Evolutionary conservation across 2,113 vertebrate species (phyloP).

Genomic region (Triplophysa tibetana): DNA sequence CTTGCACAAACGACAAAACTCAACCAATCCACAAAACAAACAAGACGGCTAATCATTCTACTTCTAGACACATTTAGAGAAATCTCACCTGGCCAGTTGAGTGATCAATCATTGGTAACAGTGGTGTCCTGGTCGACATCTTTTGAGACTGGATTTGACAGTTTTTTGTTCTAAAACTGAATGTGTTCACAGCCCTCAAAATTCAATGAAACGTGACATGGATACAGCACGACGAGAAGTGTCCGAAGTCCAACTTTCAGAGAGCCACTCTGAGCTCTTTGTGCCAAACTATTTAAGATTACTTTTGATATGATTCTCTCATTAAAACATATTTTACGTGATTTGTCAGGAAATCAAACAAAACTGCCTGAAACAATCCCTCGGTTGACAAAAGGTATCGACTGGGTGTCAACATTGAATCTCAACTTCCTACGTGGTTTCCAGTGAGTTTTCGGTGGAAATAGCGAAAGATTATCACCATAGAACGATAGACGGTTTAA

Average conservation of each 20-base stretch:
- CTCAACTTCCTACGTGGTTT: conserved; percentile 12
- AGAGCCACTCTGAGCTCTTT: neutral
- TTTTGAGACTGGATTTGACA: neutral
- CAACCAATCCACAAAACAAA: too few relatives aligned
- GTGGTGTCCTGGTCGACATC: conserved; percentile 57
- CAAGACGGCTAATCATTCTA: neutral
- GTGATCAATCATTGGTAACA: conserved; percentile 52
- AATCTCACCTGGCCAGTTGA: conserved; percentile 55
- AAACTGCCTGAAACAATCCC: neutral
- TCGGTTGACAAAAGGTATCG: neutral
- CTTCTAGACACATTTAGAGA: neutral
- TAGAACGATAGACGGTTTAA: neutral
- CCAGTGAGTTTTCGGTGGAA: neutral
- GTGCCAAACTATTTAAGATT: neutral
- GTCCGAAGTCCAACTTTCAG: conserved; percentile 31
- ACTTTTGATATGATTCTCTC: neutral
- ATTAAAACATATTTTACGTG: conserved; percentile 43
- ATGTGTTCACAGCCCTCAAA: conserved; percentile 40
- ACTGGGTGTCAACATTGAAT: neutral
- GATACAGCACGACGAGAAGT: conserved; percentile 9
- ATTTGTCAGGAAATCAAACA: neutral
- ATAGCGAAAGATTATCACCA: neutral
- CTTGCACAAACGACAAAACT: too few relatives aligned
- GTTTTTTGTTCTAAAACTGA: conserved; percentile 36
- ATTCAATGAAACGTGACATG: conserved; percentile 45